Evolutionary conservation across 1,140 invertebrate genomes (phyloP).

Genomic region (Atta cephalotes): DNA sequence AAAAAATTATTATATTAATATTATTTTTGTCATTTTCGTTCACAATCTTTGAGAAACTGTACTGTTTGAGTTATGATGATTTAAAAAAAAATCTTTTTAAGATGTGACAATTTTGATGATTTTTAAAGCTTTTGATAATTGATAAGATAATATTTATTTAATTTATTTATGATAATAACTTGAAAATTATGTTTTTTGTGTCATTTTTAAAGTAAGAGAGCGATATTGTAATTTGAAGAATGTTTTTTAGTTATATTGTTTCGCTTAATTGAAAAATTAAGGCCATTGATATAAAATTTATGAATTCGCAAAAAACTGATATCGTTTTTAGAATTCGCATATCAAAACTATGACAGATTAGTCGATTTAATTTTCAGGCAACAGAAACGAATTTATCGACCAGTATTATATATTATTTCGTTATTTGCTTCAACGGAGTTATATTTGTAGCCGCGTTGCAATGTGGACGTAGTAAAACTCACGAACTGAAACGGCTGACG

Average conservation of each 20-base stretch:
- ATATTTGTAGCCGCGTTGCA: constrained; percentile 26
- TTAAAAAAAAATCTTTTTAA: too few relatives aligned
- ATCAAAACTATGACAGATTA: not conserved
- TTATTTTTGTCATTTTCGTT: too few relatives aligned
- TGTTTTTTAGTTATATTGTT: not conserved
- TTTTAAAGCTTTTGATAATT: too few relatives aligned
- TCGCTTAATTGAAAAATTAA: not conserved
- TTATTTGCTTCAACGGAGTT: constrained; percentile 25
- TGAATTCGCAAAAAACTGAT: constrained; percentile 1
- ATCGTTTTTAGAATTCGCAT: not conserved
- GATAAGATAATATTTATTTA: too few relatives aligned
- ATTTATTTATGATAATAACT: too few relatives aligned
- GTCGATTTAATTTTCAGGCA: not conserved
- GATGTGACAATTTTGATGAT: too few relatives aligned
- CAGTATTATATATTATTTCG: constrained; percentile 15
- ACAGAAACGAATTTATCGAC: not conserved
- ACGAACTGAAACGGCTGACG: constrained; percentile 15
- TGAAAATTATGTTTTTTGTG: too few relatives aligned
- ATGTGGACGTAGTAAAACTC: constrained; percentile 16
- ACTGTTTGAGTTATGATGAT: too few relatives aligned
- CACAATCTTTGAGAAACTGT: too few relatives aligned
- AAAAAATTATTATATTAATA: too few relatives aligned
- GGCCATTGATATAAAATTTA: not conserved
- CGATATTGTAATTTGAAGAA: not conserved
- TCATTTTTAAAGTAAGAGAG: too few relatives aligned